Percentiles rank a stretch among this genome's conserved stretches.
Evolutionary conservation across 30 jellyfish, hydroid and myxozoan species (phyloP).

Genomic region (Cassiopea andromeda): DNA sequence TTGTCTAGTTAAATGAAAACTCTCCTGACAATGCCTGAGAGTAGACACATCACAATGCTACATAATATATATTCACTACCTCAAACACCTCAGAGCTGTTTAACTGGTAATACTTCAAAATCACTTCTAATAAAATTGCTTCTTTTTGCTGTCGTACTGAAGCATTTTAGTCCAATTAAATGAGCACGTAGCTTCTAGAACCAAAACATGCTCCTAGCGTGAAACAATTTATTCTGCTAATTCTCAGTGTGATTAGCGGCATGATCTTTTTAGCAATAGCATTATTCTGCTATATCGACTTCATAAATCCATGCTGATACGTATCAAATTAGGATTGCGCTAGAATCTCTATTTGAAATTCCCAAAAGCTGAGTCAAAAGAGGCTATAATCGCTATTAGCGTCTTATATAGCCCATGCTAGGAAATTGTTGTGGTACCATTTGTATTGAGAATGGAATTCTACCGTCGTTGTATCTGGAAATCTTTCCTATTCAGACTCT

Average conservation of each 20-base stretch:
- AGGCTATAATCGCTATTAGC: background rate
- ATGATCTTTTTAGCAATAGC: background rate
- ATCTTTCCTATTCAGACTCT: background rate
- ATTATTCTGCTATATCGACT: background rate
- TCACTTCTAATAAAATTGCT: too few species aligned
- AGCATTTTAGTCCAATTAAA: background rate
- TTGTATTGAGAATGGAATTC: background rate
- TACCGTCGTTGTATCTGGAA: background rate
- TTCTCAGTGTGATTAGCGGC: background rate
- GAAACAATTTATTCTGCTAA: background rate
- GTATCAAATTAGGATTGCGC: background rate
- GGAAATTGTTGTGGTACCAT: background rate
- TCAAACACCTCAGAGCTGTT: too few species aligned
- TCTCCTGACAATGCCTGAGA: too few species aligned
- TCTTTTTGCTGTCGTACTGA: background rate
- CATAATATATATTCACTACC: too few species aligned
- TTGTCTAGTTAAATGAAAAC: too few species aligned
- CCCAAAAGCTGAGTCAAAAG: background rate
- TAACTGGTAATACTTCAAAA: too few species aligned
- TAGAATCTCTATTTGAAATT: background rate
- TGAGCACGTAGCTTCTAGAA: background rate
- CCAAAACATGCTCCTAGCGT: background rate
- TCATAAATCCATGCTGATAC: background rate
- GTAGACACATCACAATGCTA: too few species aligned
- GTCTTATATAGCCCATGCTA: background rate